Conservation (phyloP, 2,113 vertebrate genomes). For the Pterophyllum scalare region DNA sequence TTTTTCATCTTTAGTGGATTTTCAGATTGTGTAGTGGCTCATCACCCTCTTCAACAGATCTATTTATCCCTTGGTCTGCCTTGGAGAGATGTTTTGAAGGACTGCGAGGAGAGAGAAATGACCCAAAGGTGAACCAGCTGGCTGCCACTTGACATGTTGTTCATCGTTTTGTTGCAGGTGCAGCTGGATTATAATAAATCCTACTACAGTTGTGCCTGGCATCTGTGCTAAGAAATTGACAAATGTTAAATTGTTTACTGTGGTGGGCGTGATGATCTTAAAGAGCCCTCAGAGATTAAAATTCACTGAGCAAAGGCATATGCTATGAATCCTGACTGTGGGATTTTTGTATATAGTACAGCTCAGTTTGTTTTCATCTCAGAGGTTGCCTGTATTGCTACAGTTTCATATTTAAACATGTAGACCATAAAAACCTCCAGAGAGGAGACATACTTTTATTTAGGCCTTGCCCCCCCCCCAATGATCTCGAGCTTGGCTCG, state of each 20-base stretch:
- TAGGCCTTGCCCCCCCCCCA: slow-evolving; percentile 11
- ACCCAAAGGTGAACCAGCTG: slow-evolving; percentile 61
- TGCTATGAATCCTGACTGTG: slow-evolving; percentile 11
- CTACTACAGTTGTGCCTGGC: slow-evolving; percentile 44
- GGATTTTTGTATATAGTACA: neutral
- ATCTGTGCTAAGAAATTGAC: slow-evolving; percentile 56
- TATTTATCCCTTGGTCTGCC: slow-evolving; percentile 48
- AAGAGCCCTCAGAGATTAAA: slow-evolving; percentile 39
- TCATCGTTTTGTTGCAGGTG: slow-evolving; percentile 59
- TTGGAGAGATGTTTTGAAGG: slow-evolving; percentile 52
- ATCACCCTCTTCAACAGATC: slow-evolving; percentile 61
- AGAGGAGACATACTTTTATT: slow-evolving; percentile 20
- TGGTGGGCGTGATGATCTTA: slow-evolving; percentile 42
- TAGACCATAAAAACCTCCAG: slow-evolving; percentile 30
- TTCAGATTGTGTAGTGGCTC: slow-evolving; percentile 46
- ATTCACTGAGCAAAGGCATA: slow-evolving; percentile 13
- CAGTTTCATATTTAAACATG: slow-evolving; percentile 23
- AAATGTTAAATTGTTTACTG: slow-evolving; percentile 49
- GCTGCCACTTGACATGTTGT: slow-evolving; percentile 60
- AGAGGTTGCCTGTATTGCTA: neutral
- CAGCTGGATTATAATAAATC: slow-evolving; percentile 39
- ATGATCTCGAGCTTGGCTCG: slow-evolving; percentile 36
- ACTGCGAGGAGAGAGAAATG: slow-evolving; percentile 52
- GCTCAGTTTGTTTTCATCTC: slow-evolving; percentile 13
- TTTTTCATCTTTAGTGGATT: slow-evolving; percentile 52